Conservation (phyloP, 2,113 vertebrate species). For the Campylomormyrus numenius region DNA sequence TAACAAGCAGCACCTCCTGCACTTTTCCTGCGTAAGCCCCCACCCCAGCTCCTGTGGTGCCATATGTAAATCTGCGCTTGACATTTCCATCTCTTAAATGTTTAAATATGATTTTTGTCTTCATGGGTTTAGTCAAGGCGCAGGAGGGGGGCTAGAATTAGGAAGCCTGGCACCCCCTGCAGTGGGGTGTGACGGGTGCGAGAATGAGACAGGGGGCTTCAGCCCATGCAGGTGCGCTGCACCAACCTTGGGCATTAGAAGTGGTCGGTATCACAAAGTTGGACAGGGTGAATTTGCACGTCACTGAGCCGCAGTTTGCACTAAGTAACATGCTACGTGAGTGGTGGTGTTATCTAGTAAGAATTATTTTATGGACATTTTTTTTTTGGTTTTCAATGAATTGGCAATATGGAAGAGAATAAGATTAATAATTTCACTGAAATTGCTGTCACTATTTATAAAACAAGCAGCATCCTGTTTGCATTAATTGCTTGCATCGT, state of each 20-base stretch:
- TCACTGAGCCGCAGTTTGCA: conserved; percentile 81
- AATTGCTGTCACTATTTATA: conserved; percentile 82
- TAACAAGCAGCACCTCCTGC: not conserved
- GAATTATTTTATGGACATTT: conserved; percentile 8
- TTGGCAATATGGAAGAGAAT: conserved; percentile 96
- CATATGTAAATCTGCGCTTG: conserved; percentile 8
- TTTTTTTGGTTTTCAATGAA: conserved; percentile 68
- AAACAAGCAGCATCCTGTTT: conserved; percentile 63
- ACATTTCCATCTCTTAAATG: not conserved
- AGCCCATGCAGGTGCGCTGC: conserved; percentile 79
- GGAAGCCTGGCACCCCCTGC: conserved; percentile 70
- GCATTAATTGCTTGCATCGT: not conserved
- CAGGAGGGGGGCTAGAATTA: conserved; percentile 68
- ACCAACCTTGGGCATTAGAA: conserved; percentile 81
- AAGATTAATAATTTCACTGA: conserved; percentile 80
- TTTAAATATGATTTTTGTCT: not conserved
- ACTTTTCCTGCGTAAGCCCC: not conserved
- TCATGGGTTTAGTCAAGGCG: conserved; percentile 46
- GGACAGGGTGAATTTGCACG: conserved; percentile 79
- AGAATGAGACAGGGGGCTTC: conserved; percentile 73
- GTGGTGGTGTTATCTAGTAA: not conserved
- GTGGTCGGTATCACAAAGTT: conserved; percentile 81
- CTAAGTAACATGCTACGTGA: conserved; percentile 58
- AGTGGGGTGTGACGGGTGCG: conserved; percentile 73
- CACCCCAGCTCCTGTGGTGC: not conserved